Evolutionary conservation across 2,113 vertebrate genomes (phyloP).

Genomic region (Nicator chloris): DNA sequence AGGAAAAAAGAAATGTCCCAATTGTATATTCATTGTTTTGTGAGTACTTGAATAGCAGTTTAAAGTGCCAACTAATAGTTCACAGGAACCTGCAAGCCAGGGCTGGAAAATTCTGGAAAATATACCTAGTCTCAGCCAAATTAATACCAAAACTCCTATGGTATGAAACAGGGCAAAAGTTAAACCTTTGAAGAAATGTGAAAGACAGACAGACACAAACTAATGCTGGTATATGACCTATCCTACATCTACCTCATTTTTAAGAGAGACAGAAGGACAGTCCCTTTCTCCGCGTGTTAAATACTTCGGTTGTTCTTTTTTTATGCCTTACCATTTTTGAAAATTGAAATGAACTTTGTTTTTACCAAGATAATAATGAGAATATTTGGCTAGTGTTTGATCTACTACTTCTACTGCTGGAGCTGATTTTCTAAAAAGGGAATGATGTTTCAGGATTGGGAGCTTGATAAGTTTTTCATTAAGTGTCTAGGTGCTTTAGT

Average conservation of each 20-base stretch:
- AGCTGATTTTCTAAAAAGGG: not conserved
- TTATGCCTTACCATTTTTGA: not conserved
- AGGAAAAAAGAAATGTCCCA: not conserved
- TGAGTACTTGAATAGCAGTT: not conserved
- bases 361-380: not conserved
- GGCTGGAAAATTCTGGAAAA: not conserved
- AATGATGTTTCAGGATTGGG: not conserved
- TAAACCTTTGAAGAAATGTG: not conserved
- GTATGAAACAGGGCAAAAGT: not conserved
- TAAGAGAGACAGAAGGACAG: not conserved
- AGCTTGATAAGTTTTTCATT: not conserved
- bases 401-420: not conserved
- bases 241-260: not conserved
- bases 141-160: not conserved
- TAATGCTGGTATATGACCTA: not conserved
- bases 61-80: not conserved
- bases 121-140: not conserved
- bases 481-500: not conserved
- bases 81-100: not conserved
- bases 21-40: not conserved
- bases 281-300: not conserved
- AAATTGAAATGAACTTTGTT: not conserved
- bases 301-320: not conserved
- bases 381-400: not conserved
- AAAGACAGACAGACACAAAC: not conserved